These are phyloP conservation scores for Pavo muticus DNA, from an alignment of 2,113 vertebrate genomes.

Conservation along the genomic window DNA sequence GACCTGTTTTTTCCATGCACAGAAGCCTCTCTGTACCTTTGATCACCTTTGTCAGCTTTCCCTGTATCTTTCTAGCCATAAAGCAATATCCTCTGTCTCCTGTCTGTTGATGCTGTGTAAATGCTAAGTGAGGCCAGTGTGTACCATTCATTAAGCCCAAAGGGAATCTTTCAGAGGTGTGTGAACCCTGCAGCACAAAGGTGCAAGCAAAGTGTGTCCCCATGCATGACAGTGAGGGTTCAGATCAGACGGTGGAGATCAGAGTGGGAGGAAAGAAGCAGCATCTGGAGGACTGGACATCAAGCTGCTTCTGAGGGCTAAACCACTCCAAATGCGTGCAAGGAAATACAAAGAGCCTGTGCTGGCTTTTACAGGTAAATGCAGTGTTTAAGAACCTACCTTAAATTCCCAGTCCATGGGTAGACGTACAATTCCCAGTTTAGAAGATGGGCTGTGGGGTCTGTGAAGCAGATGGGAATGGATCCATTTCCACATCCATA, in stretches of 20 bases:
- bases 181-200: background rate
- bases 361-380: background rate
- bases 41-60: slow-evolving; percentile 49
- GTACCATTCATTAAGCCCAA: slow-evolving; percentile 17
- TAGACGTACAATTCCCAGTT: background rate
- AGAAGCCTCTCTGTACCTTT: slow-evolving; percentile 40
- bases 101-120: slow-evolving; percentile 24
- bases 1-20: background rate
- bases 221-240: background rate
- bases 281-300: background rate
- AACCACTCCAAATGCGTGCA: background rate
- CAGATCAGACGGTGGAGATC: background rate
- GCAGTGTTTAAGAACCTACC: background rate
- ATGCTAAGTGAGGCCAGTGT: slow-evolving; percentile 5
- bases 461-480: background rate
- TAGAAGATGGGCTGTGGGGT: background rate
- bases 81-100: background rate
- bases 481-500: background rate
- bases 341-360: background rate
- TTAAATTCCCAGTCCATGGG: background rate
- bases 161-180: background rate
- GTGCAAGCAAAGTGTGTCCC: background rate
- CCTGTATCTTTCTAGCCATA: background rate
- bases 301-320: background rate
- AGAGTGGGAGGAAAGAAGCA: background rate